Evolutionary conservation across 2,797 vertebrate species (phyloP), one percentile per base, ranked within the genome.

Genomic region (Gymnodraco acuticeps): DNA sequence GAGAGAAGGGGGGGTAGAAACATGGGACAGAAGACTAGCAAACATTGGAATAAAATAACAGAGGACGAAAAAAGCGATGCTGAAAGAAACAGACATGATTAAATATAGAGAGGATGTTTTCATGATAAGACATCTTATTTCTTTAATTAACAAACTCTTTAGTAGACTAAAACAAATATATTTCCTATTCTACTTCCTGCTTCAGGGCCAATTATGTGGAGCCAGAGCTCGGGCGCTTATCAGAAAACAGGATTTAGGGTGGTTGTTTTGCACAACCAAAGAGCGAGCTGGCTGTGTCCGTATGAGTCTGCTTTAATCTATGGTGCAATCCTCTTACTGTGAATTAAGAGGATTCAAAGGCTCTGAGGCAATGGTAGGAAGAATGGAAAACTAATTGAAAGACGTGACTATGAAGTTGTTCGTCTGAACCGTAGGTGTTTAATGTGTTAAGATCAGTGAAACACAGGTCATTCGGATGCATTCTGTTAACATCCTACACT

Each of bases 301-400:
- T 76, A 72, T 67, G 31, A 83, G 73, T 77, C 47, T 69, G 23
- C 82, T 88, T 86, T 89, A 86, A 91, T 91, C 84, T 89, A 51
- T 60, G 46, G 55, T 72, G 73, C 84, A 92, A 93, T 94, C 85
- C 83, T 84, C 70, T 90, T 92, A 84, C 2, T 4, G 43, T 67
- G 50, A 81, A 73, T 79, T 87, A 88, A 91, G 77, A 77, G 70
- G 83, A 92, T 90, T 87, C 59, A 51, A 50, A 70, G 52, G 63
- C 74, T 86, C 61, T 76, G 56, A 77, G 63, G 71, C 64, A 81
- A 68, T 63, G 58, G 20, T n/a, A 48, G 19, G 70, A 81, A 63
- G 50, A 81, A 75, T 56, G 13, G 16, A 45, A 54, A 19, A 78
- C 48, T 14, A 50, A 68, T 48, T 60, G 38, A 61, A 48, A 76